phyloP scores from a whole-genome alignment of 2,888 invertebrate genomes.

The Caenorhabditis afra region DNA sequence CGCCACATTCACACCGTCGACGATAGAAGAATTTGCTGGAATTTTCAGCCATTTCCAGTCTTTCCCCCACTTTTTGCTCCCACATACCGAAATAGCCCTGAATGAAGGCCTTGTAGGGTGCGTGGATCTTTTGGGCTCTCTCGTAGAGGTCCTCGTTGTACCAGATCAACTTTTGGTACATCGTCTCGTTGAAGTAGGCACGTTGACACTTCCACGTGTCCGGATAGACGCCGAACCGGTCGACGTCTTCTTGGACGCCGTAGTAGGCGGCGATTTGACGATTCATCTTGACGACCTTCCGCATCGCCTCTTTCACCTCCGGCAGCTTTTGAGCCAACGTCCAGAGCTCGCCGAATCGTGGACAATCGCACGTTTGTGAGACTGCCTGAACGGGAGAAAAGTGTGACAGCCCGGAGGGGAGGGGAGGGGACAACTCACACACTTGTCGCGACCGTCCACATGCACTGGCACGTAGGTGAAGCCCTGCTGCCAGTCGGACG shows the following conservation, averaged over 20 bases:
- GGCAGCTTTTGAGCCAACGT: neutral
- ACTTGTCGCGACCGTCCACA: neutral
- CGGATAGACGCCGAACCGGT: neutral
- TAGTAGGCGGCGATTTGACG: neutral
- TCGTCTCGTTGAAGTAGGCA: neutral
- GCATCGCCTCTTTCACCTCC: neutral
- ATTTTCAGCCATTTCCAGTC: too few relatives aligned
- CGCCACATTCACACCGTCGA: too few relatives aligned
- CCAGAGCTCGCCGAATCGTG: neutral
- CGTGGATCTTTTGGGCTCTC: neutral
- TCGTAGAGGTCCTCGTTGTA: neutral
- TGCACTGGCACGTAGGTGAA: conserved; percentile 1
- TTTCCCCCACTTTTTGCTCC: neutral
- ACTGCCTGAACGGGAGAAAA: too few relatives aligned
- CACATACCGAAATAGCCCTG: neutral
- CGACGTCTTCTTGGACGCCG: neutral
- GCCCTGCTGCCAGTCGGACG: neutral
- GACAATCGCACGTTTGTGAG: neutral
- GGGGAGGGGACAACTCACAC: conserved; percentile 1
- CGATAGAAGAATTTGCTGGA: too few relatives aligned
- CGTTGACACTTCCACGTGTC: conserved; percentile 3
- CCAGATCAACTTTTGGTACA: neutral
- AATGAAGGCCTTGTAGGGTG: neutral
- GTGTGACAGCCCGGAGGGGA: too few relatives aligned
- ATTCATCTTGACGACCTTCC: neutral